These are phyloP conservation scores for Pseudachorutes palmiensis DNA, from an alignment of 1,140 invertebrate genomes.

Conservation along the genomic window DNA sequence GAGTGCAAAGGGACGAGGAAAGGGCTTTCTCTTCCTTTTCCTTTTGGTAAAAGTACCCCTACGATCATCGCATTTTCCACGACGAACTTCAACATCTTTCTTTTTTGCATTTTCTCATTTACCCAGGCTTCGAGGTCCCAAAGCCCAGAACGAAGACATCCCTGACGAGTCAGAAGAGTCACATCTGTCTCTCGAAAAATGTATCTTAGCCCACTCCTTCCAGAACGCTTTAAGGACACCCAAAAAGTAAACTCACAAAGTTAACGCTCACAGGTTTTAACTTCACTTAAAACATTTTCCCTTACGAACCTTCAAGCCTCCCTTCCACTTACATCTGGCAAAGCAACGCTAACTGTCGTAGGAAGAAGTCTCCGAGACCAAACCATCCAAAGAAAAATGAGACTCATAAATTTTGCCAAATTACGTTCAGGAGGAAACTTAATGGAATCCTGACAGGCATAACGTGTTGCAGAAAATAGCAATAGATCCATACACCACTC, in stretches of 20 bases:
- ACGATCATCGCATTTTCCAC: no score
- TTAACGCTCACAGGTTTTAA: no score
- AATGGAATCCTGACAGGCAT: conserved; percentile 5
- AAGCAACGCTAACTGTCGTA: conserved; percentile 8
- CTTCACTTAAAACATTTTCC: background rate
- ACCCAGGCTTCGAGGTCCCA: background rate
- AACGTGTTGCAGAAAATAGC: conserved; percentile 10
- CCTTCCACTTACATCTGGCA: background rate
- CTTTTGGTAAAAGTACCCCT: no score
- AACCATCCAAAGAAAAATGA: conserved; percentile 2
- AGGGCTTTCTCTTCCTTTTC: background rate
- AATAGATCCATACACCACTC: conserved; percentile 10
- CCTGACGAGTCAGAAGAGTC: conserved; percentile 4
- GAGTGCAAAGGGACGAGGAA: background rate
- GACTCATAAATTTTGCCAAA: conserved; percentile 9
- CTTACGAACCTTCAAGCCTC: background rate
- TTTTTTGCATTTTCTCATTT: conserved; percentile 13
- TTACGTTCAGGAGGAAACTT: background rate
- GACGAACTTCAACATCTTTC: conserved; percentile 6
- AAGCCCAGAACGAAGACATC: background rate
- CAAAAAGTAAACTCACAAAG: no score
- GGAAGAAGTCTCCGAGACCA: background rate
- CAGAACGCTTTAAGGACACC: no score
- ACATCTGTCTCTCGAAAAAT: conserved; percentile 5
- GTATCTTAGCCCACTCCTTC: background rate